A percentile compares a stretch with the other conserved stretches of the same genome.
Evolutionary conservation across 2,113 vertebrate species (phyloP).

Genomic region (Alosa alosa): DNA sequence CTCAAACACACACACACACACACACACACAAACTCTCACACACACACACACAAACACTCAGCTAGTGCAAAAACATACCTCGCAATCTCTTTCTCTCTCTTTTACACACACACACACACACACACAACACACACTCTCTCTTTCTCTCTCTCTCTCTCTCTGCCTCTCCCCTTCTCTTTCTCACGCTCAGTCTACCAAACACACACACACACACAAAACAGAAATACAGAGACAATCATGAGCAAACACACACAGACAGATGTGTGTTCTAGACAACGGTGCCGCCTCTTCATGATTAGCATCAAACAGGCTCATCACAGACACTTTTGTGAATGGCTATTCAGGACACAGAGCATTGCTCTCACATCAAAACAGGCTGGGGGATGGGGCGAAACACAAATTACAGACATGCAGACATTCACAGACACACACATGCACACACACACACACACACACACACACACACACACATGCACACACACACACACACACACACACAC

Average conservation of each 20-base stretch:
- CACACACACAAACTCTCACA: not conserved
- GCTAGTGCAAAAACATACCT: no score
- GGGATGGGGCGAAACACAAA: not conserved
- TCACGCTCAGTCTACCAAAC: not conserved
- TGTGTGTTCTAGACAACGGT: not conserved
- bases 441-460: not conserved
- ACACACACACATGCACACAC: not conserved
- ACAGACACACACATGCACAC: not conserved
- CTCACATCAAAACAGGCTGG: not conserved
- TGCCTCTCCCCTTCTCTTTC: no score
- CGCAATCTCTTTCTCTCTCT: not conserved
- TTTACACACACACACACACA: not conserved
- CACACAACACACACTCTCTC: no score
- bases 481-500: no score
- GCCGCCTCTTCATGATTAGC: not conserved
- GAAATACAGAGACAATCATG: not conserved
- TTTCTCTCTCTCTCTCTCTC: not conserved
- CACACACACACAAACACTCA: not conserved
- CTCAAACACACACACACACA: not conserved
- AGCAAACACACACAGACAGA: not conserved
- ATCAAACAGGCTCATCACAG: not conserved
- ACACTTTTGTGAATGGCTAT: not conserved
- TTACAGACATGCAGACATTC: not conserved
- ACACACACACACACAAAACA: not conserved
- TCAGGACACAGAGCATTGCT: not conserved